phyloP scores from a whole-genome alignment of 2,113 vertebrate species.

The human region DNA sequence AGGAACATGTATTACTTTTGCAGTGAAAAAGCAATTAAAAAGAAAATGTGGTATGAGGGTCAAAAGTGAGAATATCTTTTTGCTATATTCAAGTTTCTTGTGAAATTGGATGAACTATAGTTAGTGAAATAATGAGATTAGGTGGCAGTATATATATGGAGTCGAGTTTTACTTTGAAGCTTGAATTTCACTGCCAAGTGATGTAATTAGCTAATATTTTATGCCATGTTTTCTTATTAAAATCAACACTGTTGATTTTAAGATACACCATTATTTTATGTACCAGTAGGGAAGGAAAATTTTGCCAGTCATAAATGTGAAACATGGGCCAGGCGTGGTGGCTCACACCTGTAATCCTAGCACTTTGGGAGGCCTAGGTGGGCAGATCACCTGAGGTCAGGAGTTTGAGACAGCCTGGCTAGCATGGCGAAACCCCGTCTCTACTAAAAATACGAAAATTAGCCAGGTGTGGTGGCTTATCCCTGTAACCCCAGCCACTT shows the following conservation, averaged over 20 bases:
- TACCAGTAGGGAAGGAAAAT: not conserved
- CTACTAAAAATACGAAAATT: too few relatives aligned
- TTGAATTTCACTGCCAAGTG: constrained; percentile 19
- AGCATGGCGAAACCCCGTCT: too few relatives aligned
- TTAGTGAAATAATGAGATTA: not conserved
- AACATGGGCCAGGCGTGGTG: too few relatives aligned
- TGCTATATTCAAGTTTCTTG: not conserved
- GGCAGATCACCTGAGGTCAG: too few relatives aligned
- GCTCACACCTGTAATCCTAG: too few relatives aligned
- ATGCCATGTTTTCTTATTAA: not conserved
- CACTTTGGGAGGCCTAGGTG: too few relatives aligned
- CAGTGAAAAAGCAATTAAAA: not conserved
- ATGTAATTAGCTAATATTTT: not conserved
- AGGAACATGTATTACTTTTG: not conserved
- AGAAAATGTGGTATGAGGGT: not conserved
- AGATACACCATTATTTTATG: not conserved
- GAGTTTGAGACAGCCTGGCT: too few relatives aligned
- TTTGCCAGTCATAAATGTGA: not conserved
- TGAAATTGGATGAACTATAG: not conserved
- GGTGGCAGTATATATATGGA: not conserved
- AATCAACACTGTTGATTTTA: constrained; percentile 1
- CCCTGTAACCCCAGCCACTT: too few relatives aligned
- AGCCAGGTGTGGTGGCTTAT: too few relatives aligned
- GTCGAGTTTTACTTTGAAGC: not conserved
- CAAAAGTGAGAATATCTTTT: constrained; percentile 21